phyloP scores from a whole-genome alignment of 1,140 invertebrate genomes.

The Brachionus rotundiformis region DNA sequence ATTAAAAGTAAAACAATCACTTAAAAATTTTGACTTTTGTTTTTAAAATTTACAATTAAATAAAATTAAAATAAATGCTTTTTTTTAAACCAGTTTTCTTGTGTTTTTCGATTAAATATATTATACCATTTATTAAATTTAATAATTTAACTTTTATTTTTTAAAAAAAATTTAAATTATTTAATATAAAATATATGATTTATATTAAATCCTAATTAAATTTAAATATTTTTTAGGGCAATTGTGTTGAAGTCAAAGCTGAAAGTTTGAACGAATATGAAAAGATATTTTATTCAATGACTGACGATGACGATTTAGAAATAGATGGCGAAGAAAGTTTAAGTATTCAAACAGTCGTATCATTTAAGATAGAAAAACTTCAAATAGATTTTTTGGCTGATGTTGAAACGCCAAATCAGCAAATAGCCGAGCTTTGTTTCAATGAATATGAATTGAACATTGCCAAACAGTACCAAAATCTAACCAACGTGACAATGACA shows the following conservation, averaged over 20 bases:
- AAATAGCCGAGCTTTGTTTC: conserved; percentile 68
- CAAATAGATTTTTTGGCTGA: conserved; percentile 26
- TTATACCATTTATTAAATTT: no score
- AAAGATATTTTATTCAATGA: neutral
- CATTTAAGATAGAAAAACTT: conserved; percentile 33
- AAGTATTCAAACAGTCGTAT: neutral
- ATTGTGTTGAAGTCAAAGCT: neutral
- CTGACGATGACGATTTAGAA: neutral
- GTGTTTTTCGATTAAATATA: no score
- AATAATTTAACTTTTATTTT: no score
- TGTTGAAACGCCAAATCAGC: neutral
- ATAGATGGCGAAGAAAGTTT: neutral
- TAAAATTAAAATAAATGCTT: no score
- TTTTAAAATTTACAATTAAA: no score
- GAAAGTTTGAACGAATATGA: neutral
- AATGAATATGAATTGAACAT: conserved; percentile 64
- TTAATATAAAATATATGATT: no score
- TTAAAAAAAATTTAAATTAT: no score
- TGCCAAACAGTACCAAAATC: neutral
- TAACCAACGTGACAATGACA: conserved; percentile 18
- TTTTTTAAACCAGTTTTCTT: no score
- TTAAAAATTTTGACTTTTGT: no score
- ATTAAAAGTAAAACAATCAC: no score
- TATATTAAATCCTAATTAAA: no score
- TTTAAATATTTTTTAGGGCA: neutral